Evolutionary conservation across 2,888 invertebrate species (phyloP).

Genomic region (Acrobasis suavella): DNA sequence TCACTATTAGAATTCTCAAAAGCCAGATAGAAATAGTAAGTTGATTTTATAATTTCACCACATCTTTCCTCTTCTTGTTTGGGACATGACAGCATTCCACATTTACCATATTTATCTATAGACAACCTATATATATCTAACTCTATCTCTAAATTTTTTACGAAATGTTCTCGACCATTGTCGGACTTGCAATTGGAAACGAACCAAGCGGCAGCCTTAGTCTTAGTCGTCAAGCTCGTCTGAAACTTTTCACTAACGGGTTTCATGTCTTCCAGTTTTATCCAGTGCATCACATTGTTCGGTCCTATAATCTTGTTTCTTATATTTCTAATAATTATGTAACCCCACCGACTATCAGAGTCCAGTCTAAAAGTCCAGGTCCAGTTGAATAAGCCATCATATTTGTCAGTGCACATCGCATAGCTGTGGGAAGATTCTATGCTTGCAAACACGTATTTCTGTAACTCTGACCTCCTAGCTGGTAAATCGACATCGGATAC

Average conservation of each 20-base stretch:
- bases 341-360: constrained; percentile 51
- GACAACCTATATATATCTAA: constrained; percentile 40
- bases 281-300: constrained; percentile 47
- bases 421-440: constrained; percentile 52
- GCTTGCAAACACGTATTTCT: constrained; percentile 48
- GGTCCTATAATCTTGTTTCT: constrained; percentile 46
- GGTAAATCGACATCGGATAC: constrained; percentile 30
- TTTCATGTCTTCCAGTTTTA: constrained; percentile 42
- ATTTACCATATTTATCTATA: constrained; percentile 53
- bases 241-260: constrained; percentile 43
- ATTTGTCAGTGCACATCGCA: constrained; percentile 41
- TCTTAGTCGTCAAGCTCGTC: constrained; percentile 44
- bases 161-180: constrained; percentile 43
- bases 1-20: constrained; percentile 60
- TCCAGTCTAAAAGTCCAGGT: constrained; percentile 57
- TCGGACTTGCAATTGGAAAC: constrained; percentile 51
- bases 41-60: constrained; percentile 41
- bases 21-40: constrained; percentile 62
- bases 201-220: constrained; percentile 57
- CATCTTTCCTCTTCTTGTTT: constrained; percentile 40
- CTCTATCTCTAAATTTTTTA: constrained; percentile 37
- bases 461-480: constrained; percentile 35
- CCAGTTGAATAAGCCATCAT: constrained; percentile 55
- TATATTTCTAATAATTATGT: constrained; percentile 44
- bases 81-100: constrained; percentile 47